phyloP scores from a whole-genome alignment of 2,797 vertebrate genomes.

The Sebastiscus tertius region DNA sequence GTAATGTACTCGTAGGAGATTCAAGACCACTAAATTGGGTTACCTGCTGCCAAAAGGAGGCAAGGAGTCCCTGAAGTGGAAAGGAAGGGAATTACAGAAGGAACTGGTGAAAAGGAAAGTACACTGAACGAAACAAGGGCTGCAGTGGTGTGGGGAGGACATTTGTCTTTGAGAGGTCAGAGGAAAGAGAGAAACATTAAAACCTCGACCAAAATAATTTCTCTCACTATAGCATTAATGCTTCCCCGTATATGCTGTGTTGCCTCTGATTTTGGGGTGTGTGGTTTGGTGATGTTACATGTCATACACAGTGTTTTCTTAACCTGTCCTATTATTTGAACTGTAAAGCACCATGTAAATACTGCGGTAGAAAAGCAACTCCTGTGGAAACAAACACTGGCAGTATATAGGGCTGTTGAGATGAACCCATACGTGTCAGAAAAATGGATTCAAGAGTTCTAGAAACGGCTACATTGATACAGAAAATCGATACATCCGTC shows the following conservation, averaged over 20 bases:
- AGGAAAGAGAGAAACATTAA: neutral
- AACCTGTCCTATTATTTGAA: too few species aligned
- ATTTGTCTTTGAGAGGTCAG: neutral
- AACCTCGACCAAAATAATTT: neutral
- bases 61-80: conserved; percentile 2
- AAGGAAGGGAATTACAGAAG: neutral
- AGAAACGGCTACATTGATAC: neutral
- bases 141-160: neutral
- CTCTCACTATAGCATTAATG: neutral
- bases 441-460: neutral
- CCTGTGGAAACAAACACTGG: too few species aligned
- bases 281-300: too few species aligned
- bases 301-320: too few species aligned
- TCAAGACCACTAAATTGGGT: conserved; percentile 21
- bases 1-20: neutral
- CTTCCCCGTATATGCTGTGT: neutral
- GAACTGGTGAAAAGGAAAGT: neutral
- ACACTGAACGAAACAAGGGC: neutral
- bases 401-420: rapidly evolving
- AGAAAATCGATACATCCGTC: neutral
- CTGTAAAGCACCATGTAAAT: too few species aligned
- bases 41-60: conserved; percentile 18
- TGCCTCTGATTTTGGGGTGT: too few species aligned
- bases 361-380: too few species aligned
- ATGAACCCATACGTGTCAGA: neutral